Percentiles rank a stretch among this genome's conserved stretches.
phyloP scores from a whole-genome alignment of 2,888 invertebrate species.

The Allophyes oxyacanthae region DNA sequence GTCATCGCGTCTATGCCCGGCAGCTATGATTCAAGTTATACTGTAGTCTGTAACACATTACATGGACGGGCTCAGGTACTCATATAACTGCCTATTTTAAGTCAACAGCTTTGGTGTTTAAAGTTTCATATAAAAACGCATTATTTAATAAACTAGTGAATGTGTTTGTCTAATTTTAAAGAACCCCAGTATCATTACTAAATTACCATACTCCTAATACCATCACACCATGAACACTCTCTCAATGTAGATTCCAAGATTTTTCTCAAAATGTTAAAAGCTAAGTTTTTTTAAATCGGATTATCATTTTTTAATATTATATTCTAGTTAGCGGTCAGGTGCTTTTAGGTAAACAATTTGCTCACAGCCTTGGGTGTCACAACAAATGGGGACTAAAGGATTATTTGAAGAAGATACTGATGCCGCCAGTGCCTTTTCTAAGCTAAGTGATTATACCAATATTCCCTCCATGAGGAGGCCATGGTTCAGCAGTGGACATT shows the following conservation, averaged over 20 bases:
- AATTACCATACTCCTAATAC: slow-evolving; percentile 23
- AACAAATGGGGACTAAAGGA: too few relatives aligned
- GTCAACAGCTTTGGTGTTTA: slow-evolving; percentile 31
- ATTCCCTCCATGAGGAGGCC: too few relatives aligned
- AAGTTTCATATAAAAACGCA: slow-evolving; percentile 12
- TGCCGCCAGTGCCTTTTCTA: too few relatives aligned
- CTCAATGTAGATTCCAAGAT: slow-evolving; percentile 16
- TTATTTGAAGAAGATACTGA: too few relatives aligned
- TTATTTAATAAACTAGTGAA: slow-evolving; percentile 17
- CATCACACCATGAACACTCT: slow-evolving; percentile 27
- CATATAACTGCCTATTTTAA: slow-evolving; percentile 6
- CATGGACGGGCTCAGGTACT: slow-evolving; percentile 19
- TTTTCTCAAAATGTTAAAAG: slow-evolving; percentile 8
- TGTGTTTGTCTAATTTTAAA: slow-evolving; percentile 16
- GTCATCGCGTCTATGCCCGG: slow-evolving; percentile 9
- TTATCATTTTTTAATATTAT: too few relatives aligned
- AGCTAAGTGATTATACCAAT: too few relatives aligned
- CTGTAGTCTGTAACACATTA: slow-evolving; percentile 6
- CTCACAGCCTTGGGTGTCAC: too few relatives aligned
- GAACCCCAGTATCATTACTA: slow-evolving; percentile 9
- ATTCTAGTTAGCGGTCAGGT: too few relatives aligned
- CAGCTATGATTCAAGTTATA: slow-evolving; percentile 22
- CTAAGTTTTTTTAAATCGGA: too few relatives aligned
- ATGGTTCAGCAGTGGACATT: too few relatives aligned
- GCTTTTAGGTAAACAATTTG: too few relatives aligned